Conservation (phyloP, 2,113 vertebrate genomes). For the Hyla sarda region DNA sequence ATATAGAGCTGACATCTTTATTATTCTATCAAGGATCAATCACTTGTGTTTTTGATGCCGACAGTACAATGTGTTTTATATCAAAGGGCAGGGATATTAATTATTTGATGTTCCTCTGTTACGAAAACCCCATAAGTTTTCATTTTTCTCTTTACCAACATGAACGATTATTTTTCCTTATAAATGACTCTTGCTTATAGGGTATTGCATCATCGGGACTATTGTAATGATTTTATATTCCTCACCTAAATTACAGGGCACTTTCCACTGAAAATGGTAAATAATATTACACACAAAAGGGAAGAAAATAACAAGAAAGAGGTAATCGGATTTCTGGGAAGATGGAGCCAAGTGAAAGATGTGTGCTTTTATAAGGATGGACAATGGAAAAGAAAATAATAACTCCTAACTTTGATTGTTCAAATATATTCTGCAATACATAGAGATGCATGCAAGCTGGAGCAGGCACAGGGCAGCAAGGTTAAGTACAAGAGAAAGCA, state of each 20-base stretch:
- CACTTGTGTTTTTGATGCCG: not conserved
- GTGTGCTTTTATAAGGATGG: conserved; percentile 93
- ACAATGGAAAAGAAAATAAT: conserved; percentile 99
- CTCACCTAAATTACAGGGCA: conserved; percentile 79
- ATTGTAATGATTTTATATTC: conserved; percentile 83
- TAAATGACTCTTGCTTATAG: conserved; percentile 75
- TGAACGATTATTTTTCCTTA: conserved; percentile 68
- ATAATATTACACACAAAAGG: conserved; percentile 81
- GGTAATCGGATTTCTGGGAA: conserved; percentile 90
- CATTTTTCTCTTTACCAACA: conserved; percentile 44
- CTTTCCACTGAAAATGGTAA: conserved; percentile 87
- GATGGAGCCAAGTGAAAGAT: conserved; percentile 93
- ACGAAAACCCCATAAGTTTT: conserved; percentile 61
- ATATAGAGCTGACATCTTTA: not conserved
- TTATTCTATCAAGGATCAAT: not conserved
- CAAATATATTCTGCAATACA: conserved; percentile 96
- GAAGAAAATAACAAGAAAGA: conserved; percentile 59
- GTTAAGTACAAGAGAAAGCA: conserved; percentile 99
- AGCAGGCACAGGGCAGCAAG: conserved; percentile 95
- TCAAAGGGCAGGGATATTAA: conserved; percentile 75
- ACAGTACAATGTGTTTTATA: conserved; percentile 67
- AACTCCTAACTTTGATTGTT: conserved; percentile 98
- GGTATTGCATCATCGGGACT: conserved; percentile 75
- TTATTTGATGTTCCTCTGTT: conserved; percentile 73
- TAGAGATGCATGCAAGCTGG: conserved; percentile 86